A percentile compares a stretch with the other conserved stretches of the same genome.
phyloP scores from a whole-genome alignment of 2,888 invertebrate species.

The Seira ritae region DNA sequence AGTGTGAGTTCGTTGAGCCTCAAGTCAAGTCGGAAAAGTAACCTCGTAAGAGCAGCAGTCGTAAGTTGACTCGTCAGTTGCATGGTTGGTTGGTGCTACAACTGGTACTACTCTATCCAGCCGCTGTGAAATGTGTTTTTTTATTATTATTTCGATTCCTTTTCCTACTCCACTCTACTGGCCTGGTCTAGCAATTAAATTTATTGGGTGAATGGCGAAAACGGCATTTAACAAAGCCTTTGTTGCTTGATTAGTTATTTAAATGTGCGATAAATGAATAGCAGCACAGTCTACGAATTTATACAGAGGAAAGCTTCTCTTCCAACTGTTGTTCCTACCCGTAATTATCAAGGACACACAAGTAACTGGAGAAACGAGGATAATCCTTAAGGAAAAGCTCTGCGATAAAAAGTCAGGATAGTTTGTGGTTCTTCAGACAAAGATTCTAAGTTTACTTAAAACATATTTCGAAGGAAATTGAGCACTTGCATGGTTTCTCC shows the following conservation, averaged over 20 bases:
- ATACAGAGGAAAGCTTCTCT: no score
- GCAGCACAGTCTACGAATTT: no score
- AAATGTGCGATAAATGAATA: no score
- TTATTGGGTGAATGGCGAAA: background rate
- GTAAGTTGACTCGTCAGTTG: constrained; percentile 53
- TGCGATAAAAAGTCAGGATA: no score
- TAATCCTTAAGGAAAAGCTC: no score
- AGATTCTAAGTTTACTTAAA: no score
- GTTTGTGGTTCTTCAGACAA: no score
- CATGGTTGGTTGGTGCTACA: constrained; percentile 48
- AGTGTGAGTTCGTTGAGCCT: constrained; percentile 46
- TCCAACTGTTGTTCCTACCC: no score
- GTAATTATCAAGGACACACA: no score
- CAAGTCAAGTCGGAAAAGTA: constrained; percentile 47
- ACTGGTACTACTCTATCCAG: background rate
- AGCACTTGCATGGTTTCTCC: background rate
- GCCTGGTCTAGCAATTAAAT: background rate
- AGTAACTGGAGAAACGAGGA: no score
- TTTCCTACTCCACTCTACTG: background rate
- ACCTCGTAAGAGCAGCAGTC: constrained; percentile 44
- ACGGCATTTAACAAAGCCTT: no score
- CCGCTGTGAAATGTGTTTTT: constrained; percentile 10
- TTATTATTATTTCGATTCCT: background rate
- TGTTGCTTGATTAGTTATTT: no score
- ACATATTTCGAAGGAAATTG: background rate